Conservation (phyloP, 2,888 invertebrate species). For the Operophtera brumata region DNA sequence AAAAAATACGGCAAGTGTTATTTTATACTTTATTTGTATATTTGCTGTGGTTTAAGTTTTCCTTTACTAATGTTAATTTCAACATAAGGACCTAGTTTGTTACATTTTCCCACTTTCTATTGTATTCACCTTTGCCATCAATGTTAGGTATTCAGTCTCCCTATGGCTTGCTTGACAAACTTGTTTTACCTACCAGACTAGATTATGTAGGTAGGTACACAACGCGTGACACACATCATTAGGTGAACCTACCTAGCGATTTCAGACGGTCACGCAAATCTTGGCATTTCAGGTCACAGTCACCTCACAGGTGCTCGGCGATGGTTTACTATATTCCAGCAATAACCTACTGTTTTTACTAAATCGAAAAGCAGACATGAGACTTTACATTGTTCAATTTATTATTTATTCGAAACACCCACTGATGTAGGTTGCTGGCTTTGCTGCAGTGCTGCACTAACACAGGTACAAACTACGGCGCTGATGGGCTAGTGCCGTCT, state of each 20-base stretch:
- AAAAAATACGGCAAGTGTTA: no score
- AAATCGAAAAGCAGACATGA: constrained; percentile 54
- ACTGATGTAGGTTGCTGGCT: constrained; percentile 74
- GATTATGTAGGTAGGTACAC: constrained; percentile 8
- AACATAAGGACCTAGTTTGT: neutral
- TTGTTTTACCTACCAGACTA: constrained; percentile 11
- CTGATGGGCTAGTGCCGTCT: constrained; percentile 44
- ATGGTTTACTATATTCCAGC: constrained; percentile 15
- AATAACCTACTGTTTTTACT: constrained; percentile 31
- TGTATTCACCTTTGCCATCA: neutral
- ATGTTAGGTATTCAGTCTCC: constrained; percentile 1
- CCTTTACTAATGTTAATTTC: neutral
- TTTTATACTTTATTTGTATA: no score
- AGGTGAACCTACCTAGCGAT: no score
- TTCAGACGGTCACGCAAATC: constrained; percentile 32
- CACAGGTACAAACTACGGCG: constrained; percentile 54
- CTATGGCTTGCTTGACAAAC: constrained; percentile 9
- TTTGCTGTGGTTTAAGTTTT: neutral
- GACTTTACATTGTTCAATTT: constrained; percentile 69
- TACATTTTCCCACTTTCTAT: neutral
- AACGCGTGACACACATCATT: constrained; percentile 31
- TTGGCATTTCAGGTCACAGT: constrained; percentile 29
- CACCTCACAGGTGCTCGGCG: constrained; percentile 21
- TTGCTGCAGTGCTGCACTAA: constrained; percentile 72
- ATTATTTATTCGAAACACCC: constrained; percentile 59